A percentile compares a stretch with the other conserved stretches of the same genome.
Evolutionary conservation across 2,797 vertebrate species (phyloP).

Genomic region (Squalus acanthias): DNA sequence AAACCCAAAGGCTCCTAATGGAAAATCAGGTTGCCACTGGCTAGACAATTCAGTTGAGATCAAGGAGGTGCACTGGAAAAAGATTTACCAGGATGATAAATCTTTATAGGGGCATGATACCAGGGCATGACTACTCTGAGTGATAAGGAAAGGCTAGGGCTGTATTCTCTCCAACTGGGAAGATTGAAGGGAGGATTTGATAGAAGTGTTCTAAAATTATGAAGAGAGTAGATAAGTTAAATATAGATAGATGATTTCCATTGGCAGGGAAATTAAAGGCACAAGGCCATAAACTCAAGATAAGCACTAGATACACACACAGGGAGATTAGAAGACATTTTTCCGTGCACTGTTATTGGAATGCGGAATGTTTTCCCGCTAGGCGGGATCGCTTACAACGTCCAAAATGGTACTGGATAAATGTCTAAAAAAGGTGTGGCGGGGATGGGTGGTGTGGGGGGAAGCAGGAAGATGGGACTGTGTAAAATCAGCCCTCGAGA

Average conservation of each 20-base stretch:
- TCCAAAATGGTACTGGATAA: not conserved
- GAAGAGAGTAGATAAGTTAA: not conserved
- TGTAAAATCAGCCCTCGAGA: not conserved
- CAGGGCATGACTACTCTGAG: not conserved
- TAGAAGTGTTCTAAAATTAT: not conserved
- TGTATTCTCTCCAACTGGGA: not conserved
- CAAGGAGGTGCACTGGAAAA: not conserved
- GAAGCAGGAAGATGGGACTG: not conserved
- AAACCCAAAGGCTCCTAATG: not conserved
- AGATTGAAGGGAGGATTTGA: too few species aligned
- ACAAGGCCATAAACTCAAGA: not conserved
- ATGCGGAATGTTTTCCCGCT: not conserved
- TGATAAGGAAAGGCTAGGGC: not conserved
- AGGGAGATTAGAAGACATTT: not conserved
- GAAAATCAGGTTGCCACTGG: not conserved
- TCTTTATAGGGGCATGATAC: not conserved
- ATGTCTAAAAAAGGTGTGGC: not conserved
- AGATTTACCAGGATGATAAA: not conserved
- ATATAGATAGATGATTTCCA: not conserved
- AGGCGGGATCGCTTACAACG: not conserved
- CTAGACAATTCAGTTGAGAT: not conserved
- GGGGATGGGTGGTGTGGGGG: not conserved
- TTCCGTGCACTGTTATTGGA: not conserved
- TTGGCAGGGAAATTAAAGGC: not conserved
- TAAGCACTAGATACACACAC: not conserved